A percentile compares a stretch with the other conserved stretches of the same genome.
Conservation (phyloP, 2,113 vertebrate genomes). For the Hydrolagus affinis region DNA sequence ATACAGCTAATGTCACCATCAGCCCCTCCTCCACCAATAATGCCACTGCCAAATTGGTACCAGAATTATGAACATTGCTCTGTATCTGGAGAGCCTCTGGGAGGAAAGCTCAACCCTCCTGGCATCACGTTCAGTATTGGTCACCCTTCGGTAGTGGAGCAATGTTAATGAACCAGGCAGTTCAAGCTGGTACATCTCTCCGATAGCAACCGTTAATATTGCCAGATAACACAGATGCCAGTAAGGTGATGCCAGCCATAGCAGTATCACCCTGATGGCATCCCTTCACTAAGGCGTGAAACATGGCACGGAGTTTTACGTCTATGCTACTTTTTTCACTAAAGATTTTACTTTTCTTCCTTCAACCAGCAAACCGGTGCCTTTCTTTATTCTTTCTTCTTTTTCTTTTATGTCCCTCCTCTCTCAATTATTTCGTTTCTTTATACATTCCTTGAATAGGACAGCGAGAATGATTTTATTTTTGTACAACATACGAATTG, state of each 20-base stretch:
- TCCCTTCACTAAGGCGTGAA: not conserved
- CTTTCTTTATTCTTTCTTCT: not conserved
- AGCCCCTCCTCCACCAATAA: not conserved
- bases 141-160: not conserved
- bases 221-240: constrained; percentile 10
- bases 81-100: not conserved
- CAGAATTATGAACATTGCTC: too few relatives aligned
- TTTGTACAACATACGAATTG: not conserved
- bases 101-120: not conserved
- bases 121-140: not conserved
- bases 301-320: not conserved
- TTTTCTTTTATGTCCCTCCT: not conserved
- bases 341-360: not conserved
- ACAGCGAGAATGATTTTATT: not conserved
- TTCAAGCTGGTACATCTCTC: constrained; percentile 7
- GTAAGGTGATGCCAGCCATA: constrained; percentile 1
- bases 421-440: not conserved
- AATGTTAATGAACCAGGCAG: not conserved
- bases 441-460: not conserved
- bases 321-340: not conserved
- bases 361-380: not conserved
- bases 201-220: not conserved
- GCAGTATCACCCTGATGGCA: not conserved
- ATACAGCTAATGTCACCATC: not conserved
- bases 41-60: not conserved